These are phyloP conservation scores for Pavo muticus DNA, from an alignment of 2,113 vertebrate species.

Conservation along the genomic window DNA sequence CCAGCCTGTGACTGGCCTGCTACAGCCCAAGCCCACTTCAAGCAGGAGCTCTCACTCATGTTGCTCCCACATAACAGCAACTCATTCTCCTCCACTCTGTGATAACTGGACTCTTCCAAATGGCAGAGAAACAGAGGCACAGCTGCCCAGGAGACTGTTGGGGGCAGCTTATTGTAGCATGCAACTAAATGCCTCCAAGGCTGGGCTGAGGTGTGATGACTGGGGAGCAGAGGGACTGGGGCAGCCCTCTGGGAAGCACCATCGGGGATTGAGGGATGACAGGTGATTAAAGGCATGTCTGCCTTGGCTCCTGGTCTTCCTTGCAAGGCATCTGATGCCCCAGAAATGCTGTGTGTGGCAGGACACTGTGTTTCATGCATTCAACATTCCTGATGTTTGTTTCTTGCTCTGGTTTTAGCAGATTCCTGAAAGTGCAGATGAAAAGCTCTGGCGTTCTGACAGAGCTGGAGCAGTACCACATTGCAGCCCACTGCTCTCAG, in stretches of 20 bases:
- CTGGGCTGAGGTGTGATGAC: background rate
- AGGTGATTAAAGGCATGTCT: background rate
- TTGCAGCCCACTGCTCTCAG: background rate
- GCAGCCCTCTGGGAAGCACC: background rate
- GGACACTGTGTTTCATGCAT: background rate
- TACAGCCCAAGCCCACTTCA: background rate
- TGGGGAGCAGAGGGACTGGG: background rate
- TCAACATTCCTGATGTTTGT: background rate
- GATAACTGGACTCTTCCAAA: background rate
- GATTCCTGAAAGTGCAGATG: background rate
- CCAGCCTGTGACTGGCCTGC: background rate
- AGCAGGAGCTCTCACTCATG: background rate
- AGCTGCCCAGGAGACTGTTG: background rate
- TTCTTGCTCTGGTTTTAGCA: background rate
- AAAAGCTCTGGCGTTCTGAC: background rate
- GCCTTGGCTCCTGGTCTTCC: background rate
- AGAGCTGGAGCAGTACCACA: background rate
- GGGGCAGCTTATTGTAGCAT: background rate
- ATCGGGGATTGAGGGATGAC: background rate
- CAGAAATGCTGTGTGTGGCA: background rate
- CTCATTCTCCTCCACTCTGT: background rate
- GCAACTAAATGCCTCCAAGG: background rate
- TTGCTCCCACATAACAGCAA: background rate
- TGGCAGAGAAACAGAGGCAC: background rate
- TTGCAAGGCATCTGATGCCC: background rate